phyloP scores from a whole-genome alignment of 2,888 invertebrate genomes.

The Hirtodrosophila trivittata region DNA sequence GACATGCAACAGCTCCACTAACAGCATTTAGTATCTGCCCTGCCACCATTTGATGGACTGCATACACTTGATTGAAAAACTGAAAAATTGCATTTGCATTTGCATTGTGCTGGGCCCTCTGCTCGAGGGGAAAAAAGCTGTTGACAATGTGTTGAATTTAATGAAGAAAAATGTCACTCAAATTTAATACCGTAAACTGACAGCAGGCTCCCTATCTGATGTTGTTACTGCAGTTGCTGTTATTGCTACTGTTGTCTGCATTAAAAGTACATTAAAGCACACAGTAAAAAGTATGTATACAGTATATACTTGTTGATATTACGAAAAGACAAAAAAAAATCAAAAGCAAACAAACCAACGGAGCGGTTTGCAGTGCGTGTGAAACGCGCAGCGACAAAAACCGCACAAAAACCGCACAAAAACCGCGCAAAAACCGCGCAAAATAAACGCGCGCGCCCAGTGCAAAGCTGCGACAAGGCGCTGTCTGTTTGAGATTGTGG shows the following conservation, averaged over 20 bases:
- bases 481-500: conserved; percentile 15
- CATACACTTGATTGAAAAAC: conserved; percentile 42
- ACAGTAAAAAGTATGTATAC: conserved; percentile 41
- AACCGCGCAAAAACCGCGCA: conserved; percentile 41
- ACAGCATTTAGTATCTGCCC: background rate
- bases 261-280: conserved; percentile 64
- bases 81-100: conserved; percentile 43
- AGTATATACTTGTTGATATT: conserved; percentile 13
- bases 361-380: conserved; percentile 42
- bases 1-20: conserved; percentile 38
- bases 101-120: conserved; percentile 9
- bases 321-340: conserved; percentile 16
- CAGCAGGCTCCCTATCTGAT: conserved; percentile 16
- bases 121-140: conserved; percentile 31
- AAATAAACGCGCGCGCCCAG: conserved; percentile 33
- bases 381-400: conserved; percentile 37
- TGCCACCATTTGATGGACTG: background rate
- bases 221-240: conserved; percentile 22
- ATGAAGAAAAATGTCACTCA: conserved; percentile 65
- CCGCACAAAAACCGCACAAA: no score
- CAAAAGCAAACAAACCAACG: conserved; percentile 8
- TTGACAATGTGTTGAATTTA: conserved; percentile 62
- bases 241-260: conserved; percentile 39
- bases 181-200: conserved; percentile 48
- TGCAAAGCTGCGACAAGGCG: conserved; percentile 13